phyloP scores from a whole-genome alignment of 1,140 invertebrate species.

The Lucilia cuprina region DNA sequence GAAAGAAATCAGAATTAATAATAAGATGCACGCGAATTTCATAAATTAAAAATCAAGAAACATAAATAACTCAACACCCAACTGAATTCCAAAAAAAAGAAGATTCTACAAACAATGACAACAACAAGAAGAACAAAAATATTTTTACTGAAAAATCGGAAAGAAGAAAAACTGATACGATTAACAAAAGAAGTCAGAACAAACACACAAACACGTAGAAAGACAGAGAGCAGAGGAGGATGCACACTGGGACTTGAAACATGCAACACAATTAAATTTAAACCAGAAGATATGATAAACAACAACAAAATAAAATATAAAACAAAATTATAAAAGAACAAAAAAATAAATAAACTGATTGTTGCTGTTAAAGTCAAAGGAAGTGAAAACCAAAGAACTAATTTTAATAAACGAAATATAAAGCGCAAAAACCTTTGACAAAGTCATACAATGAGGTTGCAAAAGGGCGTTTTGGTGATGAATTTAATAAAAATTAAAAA shows the following conservation, averaged over 20 bases:
- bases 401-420: not conserved
- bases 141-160: not conserved
- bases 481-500: too few relatives aligned
- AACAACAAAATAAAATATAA: not conserved
- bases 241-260: not conserved
- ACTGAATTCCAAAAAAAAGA: not conserved
- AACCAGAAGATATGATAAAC: not conserved
- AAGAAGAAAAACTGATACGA: not conserved
- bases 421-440: not conserved
- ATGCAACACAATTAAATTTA: not conserved
- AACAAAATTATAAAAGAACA: too few relatives aligned
- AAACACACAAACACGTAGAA: too few relatives aligned
- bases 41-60: slow-evolving; percentile 12
- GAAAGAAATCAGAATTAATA: not conserved
- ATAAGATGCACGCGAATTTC: slow-evolving; percentile 9
- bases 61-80: slow-evolving; percentile 14
- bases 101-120: not conserved
- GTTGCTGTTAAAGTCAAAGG: not conserved
- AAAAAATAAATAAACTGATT: not conserved
- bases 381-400: not conserved
- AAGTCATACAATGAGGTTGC: too few relatives aligned
- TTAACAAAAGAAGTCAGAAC: slow-evolving; percentile 12
- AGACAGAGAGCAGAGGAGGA: not conserved
- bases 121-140: not conserved
- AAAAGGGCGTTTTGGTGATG: too few relatives aligned